Evolutionary conservation across 2,888 invertebrate species (phyloP).

Genomic region (Zelleria hepariella): DNA sequence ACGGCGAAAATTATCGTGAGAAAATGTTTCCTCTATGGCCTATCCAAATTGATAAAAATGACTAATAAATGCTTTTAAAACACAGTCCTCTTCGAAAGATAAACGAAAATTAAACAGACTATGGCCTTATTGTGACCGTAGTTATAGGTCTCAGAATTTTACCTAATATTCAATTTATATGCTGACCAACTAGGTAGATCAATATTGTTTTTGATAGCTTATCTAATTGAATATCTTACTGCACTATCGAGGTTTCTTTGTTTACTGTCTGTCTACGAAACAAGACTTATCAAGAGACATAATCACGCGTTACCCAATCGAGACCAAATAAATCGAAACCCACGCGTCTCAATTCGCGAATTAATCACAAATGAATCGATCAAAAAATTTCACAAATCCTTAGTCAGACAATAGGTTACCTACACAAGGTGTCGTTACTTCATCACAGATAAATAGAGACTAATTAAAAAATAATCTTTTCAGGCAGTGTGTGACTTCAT

Average conservation of each 20-base stretch:
- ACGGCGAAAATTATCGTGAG: too few relatives aligned
- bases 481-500: neutral
- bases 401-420: neutral
- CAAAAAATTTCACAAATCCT: neutral
- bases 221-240: neutral
- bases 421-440: neutral
- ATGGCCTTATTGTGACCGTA: too few relatives aligned
- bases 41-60: too few relatives aligned
- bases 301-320: neutral
- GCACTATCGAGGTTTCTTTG: neutral
- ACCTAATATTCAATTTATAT: too few relatives aligned
- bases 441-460: neutral
- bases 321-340: neutral
- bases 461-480: neutral
- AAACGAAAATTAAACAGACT: too few relatives aligned
- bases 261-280: too few relatives aligned
- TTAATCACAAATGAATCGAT: constrained; percentile 1
- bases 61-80: too few relatives aligned
- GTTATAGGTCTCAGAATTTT: too few relatives aligned
- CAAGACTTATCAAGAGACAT: too few relatives aligned
- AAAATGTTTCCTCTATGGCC: too few relatives aligned
- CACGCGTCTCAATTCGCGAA: neutral
- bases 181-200: too few relatives aligned
- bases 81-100: too few relatives aligned
- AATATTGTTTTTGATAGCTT: neutral